Conservation (phyloP, 2,888 invertebrate genomes). For the Metellina segmentata region DNA sequence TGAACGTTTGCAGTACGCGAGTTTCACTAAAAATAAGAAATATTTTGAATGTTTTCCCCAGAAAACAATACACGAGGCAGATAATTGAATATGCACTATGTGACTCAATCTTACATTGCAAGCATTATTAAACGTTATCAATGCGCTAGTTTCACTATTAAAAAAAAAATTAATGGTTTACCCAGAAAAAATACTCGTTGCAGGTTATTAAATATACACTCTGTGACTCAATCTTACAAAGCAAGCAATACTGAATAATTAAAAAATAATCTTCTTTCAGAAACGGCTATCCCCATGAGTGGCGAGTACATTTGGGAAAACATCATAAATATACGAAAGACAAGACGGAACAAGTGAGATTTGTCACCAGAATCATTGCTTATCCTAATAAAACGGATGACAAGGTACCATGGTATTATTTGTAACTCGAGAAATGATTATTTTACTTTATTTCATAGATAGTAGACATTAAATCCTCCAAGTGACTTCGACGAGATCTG, state of each 20-base stretch:
- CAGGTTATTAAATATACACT: neutral
- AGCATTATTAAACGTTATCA: neutral
- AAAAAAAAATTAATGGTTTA: no score
- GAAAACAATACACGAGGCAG: neutral
- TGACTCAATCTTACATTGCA: neutral
- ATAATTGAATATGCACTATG: neutral
- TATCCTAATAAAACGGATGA: constrained; percentile 54
- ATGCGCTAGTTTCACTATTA: no score
- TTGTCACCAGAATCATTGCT: constrained; percentile 57
- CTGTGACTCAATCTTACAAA: neutral
- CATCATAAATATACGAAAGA: constrained; percentile 67
- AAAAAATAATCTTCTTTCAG: constrained; percentile 7
- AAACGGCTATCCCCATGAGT: constrained; percentile 19
- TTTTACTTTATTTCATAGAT: no score
- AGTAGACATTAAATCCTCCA: no score
- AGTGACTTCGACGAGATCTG: no score
- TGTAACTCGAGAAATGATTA: no score
- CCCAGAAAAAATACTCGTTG: neutral
- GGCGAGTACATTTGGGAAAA: constrained; percentile 71
- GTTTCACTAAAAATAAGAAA: no score
- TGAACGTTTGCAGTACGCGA: no score
- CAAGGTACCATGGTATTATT: neutral
- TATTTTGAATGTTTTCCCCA: no score
- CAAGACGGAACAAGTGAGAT: constrained; percentile 59
- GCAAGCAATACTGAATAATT: neutral